A percentile compares a stretch with the other conserved stretches of the same genome.
These are phyloP conservation scores for Sinocyclocheilus anshuiensis DNA, from an alignment of 2,113 vertebrate species.

Conservation along the genomic window DNA sequence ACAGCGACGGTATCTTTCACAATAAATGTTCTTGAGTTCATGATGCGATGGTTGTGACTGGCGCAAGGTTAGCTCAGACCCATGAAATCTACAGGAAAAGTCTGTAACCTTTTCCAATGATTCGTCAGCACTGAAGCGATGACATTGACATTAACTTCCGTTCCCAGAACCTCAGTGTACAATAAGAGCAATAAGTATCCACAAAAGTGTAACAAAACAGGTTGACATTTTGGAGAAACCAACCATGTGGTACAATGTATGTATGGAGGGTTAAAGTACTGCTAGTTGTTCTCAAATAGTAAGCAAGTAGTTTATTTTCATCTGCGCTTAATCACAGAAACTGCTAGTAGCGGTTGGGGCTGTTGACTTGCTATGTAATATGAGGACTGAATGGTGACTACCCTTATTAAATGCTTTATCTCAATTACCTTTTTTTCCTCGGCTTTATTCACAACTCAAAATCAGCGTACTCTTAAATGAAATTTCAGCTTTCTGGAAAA, in stretches of 20 bases:
- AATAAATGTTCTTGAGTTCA: conserved; percentile 71
- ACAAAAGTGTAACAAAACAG: conserved; percentile 41
- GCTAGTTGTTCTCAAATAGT: neutral
- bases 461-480: neutral
- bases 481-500: conserved; percentile 63
- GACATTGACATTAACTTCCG: conserved; percentile 11
- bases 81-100: neutral
- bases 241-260: neutral
- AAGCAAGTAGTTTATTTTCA: neutral
- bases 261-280: neutral
- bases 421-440: neutral
- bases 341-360: neutral
- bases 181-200: conserved; percentile 47
- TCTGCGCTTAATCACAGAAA: neutral
- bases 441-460: neutral
- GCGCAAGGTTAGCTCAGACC: conserved; percentile 10
- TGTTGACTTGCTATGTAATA: neutral
- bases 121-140: conserved; percentile 40
- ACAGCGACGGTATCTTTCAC: conserved; percentile 74
- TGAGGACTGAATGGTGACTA: neutral
- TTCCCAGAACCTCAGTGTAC: conserved; percentile 15
- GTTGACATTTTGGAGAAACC: neutral
- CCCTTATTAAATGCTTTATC: neutral
- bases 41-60: conserved; percentile 56
- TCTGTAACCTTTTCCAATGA: conserved; percentile 27